Conservation (phyloP, 2,888 invertebrate species). For the Ochropleura plecta region DNA sequence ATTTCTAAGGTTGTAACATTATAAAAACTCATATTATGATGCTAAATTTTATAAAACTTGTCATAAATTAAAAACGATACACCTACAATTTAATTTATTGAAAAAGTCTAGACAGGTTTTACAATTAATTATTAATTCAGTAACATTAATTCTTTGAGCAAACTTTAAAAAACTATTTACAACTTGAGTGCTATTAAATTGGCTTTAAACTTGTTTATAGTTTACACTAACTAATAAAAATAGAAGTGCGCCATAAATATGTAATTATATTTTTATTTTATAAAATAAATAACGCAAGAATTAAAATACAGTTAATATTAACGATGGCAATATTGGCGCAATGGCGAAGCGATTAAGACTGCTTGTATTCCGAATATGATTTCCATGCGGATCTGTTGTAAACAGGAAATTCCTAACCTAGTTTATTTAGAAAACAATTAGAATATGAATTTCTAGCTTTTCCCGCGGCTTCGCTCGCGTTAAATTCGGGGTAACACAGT, state of each 20-base stretch:
- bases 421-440: no score
- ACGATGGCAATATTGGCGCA: not conserved
- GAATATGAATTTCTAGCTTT: no score
- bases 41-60: not conserved
- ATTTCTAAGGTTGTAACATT: not conserved
- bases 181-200: not conserved
- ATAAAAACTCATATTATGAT: no score
- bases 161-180: conserved; percentile 8
- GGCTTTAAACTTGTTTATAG: conserved; percentile 1
- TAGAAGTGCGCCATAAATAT: not conserved
- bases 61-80: not conserved
- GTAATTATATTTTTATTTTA: not conserved
- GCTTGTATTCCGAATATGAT: not conserved
- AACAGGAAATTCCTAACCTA: not conserved
- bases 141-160: not conserved
- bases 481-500: no score
- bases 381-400: not conserved
- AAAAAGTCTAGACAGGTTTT: conserved; percentile 9
- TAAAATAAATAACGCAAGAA: not conserved
- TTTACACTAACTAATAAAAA: not conserved
- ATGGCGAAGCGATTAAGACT: not conserved
- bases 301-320: not conserved
- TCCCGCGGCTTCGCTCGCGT: no score
- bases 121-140: not conserved
- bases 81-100: not conserved